Base-by-base conservation (phyloP, 2,113 vertebrate genomes). In the Strix uralensis region DNA sequence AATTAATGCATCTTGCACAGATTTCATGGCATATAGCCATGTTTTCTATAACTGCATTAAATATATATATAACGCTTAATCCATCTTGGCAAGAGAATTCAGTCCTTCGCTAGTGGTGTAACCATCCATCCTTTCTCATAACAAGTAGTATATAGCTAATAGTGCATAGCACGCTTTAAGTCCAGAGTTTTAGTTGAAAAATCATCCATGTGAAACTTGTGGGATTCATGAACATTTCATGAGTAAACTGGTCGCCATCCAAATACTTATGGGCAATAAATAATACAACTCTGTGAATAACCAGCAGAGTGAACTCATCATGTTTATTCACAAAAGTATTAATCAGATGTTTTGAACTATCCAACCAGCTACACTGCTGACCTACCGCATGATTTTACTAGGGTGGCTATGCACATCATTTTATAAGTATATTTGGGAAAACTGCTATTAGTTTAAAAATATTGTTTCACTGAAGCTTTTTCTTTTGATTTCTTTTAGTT, bases 401-500 rank as follows among this genome's bases (percentile, higher is more conserved):
- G 85, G 38, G 44, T 69, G 54, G 15, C 40, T 75, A 1, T 42
- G 66, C 70, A 29, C 57, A 21, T 27, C 54, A 2, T 88, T 89
- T 89, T 62, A 59, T 36, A 61, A 66, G 58, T 57, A 47, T 54
- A 16, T 47, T 78, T 71, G 59, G 81, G 21, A 23, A 80, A 67
- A 44, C 4, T 47, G 6, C 54, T 75, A 11, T 63, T 59, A n/a
- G 18, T 86, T 89, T 25, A n/a, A 61, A 96, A 93, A 75, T 51
- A 19, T 11, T 2, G 2, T 52, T 81, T 54, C 34, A 38, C 71
- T 90, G 32, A 91, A 73, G 22, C 2, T 57, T 66, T 71, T 90
- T 57, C 80, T 92, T 81, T 92, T 86, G 74, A 80, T 87, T 93
- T 90, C 83, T 47, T 93, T 51, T 77, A 99, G 98, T 99, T 97